A percentile compares a stretch with the other conserved stretches of the same genome.
phyloP scores from a whole-genome alignment of 2,797 vertebrate genomes.

The Anguilla anguilla region DNA sequence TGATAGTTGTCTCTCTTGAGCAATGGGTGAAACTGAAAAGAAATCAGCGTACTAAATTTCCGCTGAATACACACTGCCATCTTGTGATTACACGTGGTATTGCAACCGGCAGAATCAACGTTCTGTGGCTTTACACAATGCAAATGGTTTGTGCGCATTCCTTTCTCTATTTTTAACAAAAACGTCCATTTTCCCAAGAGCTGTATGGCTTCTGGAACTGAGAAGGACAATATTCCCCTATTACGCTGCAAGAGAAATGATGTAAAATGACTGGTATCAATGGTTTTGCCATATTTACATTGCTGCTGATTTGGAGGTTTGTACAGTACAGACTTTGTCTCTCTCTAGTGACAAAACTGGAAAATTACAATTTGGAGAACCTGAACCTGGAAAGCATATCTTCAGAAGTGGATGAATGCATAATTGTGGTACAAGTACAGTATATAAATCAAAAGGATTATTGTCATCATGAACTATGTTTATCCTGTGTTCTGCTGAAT shows the following conservation, averaged over 20 bases:
- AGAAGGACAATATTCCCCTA: background rate
- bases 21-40: background rate
- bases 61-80: background rate
- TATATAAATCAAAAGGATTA: background rate
- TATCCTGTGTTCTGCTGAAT: background rate
- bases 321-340: background rate
- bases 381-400: background rate
- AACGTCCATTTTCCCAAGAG: background rate
- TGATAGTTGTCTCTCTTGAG: background rate
- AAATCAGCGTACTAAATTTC: background rate
- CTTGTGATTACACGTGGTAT: background rate
- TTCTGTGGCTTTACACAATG: background rate
- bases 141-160: background rate
- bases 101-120: background rate
- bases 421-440: background rate
- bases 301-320: background rate
- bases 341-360: constrained; percentile 4
- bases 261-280: background rate
- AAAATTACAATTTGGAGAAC: background rate
- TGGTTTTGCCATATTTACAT: background rate
- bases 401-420: background rate
- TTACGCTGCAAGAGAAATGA: background rate
- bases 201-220: background rate
- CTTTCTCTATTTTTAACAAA: background rate
- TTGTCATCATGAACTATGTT: background rate